phyloP scores from a whole-genome alignment of 2,888 invertebrate species.

The Dynastes tityus region DNA sequence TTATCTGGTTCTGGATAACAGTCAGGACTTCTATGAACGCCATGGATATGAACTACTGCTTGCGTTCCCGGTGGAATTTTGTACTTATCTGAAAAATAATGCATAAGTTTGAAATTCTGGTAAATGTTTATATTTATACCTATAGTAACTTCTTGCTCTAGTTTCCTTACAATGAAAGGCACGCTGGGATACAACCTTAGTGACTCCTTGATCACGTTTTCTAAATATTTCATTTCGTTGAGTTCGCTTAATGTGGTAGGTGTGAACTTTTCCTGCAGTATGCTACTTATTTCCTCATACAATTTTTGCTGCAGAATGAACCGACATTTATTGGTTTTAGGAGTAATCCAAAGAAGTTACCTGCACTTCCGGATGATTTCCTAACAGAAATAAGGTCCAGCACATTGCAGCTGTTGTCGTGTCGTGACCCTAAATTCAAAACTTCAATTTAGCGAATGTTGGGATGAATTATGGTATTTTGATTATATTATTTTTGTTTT shows the following conservation, averaged over 20 bases:
- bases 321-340: not conserved
- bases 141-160: slow-evolving; percentile 60
- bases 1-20: slow-evolving; percentile 36
- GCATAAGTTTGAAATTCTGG: not conserved
- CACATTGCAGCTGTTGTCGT: slow-evolving; percentile 63
- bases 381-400: slow-evolving; percentile 61
- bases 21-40: slow-evolving; percentile 27
- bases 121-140: slow-evolving; percentile 55
- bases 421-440: slow-evolving; percentile 59
- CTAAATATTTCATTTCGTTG: slow-evolving; percentile 63
- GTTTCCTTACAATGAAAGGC: slow-evolving; percentile 61
- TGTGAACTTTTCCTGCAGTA: slow-evolving; percentile 57
- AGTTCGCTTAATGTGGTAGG: slow-evolving; percentile 56
- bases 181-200: slow-evolving; percentile 64
- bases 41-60: slow-evolving; percentile 24
- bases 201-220: slow-evolving; percentile 64
- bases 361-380: slow-evolving; percentile 48
- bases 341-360: slow-evolving; percentile 2
- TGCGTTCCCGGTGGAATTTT: slow-evolving; percentile 34
- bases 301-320: slow-evolving; percentile 61
- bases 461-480: no score
- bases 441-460: no score
- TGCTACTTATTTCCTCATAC: slow-evolving; percentile 62
- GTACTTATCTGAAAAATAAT: slow-evolving; percentile 52
- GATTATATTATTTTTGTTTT: not conserved